These are phyloP conservation scores for Drosophila robusta DNA, from an alignment of 2,888 invertebrate genomes.

Conservation along the genomic window DNA sequence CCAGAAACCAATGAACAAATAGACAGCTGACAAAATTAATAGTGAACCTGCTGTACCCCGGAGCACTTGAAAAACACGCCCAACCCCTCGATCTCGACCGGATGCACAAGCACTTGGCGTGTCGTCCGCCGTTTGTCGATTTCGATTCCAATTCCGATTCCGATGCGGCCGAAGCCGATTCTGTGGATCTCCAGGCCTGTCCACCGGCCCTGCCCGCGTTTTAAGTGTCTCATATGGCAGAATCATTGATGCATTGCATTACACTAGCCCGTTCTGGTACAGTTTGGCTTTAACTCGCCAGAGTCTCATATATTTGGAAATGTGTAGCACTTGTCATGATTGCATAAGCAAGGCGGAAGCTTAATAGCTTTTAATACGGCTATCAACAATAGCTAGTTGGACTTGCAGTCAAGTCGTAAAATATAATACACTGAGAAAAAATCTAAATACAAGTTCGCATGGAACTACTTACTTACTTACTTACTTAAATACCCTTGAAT, in stretches of 20 bases:
- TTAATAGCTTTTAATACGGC: conserved; percentile 33
- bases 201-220: conserved; percentile 14
- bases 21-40: not conserved
- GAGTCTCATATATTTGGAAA: conserved; percentile 33
- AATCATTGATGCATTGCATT: conserved; percentile 73
- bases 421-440: not conserved
- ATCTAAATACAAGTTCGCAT: no score
- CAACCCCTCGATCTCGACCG: conserved; percentile 44
- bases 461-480: no score
- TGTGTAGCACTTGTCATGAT: conserved; percentile 13
- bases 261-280: conserved; percentile 45
- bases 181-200: conserved; percentile 47
- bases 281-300: conserved; percentile 57
- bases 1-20: not conserved
- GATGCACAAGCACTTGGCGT: conserved; percentile 61
- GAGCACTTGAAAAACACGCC: conserved; percentile 8
- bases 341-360: conserved; percentile 58
- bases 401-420: conserved; percentile 13
- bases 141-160: conserved; percentile 23
- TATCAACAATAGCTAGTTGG: not conserved
- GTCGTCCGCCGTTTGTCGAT: conserved; percentile 16
- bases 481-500: no score
- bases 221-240: conserved; percentile 44
- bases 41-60: not conserved
- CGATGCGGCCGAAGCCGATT: conserved; percentile 7